A percentile compares a stretch with the other conserved stretches of the same genome.
Evolutionary conservation across 1,140 invertebrate genomes (phyloP).

Genomic region (Temnothorax curvispinosus): DNA sequence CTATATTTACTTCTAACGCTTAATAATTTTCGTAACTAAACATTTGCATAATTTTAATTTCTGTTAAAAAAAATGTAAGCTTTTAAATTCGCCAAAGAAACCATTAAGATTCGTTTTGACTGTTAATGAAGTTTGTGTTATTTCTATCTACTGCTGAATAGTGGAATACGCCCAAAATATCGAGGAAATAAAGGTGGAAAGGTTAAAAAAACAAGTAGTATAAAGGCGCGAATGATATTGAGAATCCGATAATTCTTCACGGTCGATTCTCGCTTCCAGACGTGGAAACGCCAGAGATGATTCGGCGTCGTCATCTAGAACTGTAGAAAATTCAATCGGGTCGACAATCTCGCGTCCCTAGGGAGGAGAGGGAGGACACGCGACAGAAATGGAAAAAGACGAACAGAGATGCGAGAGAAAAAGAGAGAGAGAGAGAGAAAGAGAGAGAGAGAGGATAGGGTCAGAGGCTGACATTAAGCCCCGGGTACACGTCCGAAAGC

Average conservation of each 20-base stretch:
- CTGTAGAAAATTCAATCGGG: constrained; percentile 66
- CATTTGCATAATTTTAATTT: constrained; percentile 1
- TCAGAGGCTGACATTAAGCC: constrained; percentile 71
- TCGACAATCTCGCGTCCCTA: constrained; percentile 53
- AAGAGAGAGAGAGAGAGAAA: constrained; percentile 17
- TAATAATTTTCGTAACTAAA: background rate
- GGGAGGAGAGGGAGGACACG: background rate
- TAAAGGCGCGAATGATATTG: background rate
- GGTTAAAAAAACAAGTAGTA: constrained; percentile 11
- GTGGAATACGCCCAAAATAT: background rate
- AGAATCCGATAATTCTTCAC: constrained; percentile 35
- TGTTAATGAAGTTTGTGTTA: background rate
- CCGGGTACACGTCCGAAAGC: constrained; percentile 71
- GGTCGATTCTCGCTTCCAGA: constrained; percentile 16
- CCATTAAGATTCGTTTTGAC: background rate
- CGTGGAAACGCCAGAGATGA: constrained; percentile 26
- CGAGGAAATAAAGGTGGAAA: background rate
- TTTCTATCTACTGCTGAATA: background rate
- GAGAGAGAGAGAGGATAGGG: background rate
- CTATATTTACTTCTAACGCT: background rate
- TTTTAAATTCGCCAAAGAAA: background rate
- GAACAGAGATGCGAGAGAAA: background rate
- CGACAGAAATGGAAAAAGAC: constrained; percentile 37
- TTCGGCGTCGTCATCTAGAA: constrained; percentile 67
- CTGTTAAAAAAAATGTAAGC: background rate